These are phyloP conservation scores for Acleris sparsana DNA, from an alignment of 2,888 invertebrate species.

Conservation along the genomic window DNA sequence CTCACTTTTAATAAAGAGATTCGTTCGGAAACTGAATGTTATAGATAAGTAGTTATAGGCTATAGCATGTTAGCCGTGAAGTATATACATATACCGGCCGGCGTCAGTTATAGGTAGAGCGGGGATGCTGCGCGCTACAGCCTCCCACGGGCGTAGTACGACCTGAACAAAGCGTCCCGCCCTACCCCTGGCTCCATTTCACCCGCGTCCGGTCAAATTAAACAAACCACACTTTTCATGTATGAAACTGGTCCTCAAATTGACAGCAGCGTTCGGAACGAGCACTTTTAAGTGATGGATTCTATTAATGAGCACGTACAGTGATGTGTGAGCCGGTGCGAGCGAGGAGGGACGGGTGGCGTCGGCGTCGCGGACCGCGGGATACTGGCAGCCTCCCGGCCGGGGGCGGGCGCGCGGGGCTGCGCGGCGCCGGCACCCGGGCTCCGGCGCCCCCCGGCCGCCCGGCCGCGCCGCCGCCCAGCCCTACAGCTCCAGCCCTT, in stretches of 20 bases:
- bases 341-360: constrained; percentile 56
- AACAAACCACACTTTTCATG: constrained; percentile 49
- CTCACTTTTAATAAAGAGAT: constrained; percentile 3
- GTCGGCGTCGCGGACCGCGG: constrained; percentile 74
- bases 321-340: constrained; percentile 46
- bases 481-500: constrained; percentile 49
- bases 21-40: constrained; percentile 2
- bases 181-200: constrained; percentile 61
- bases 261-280: constrained; percentile 44
- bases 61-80: constrained; percentile 19
- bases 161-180: constrained; percentile 73
- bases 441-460: constrained; percentile 63
- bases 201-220: constrained; percentile 54
- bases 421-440: constrained; percentile 71
- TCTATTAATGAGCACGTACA: constrained; percentile 55
- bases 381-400: constrained; percentile 75
- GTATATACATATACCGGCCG: constrained; percentile 34
- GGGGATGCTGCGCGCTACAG: constrained; percentile 79
- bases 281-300: constrained; percentile 52
- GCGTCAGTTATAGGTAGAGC: constrained; percentile 50
- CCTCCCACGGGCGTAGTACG: constrained; percentile 76
- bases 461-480: constrained; percentile 70
- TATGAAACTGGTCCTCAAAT: constrained; percentile 66
- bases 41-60: constrained; percentile 16
- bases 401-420: constrained; percentile 64